Evolutionary conservation across 2,888 invertebrate genomes (phyloP), one percentile per base, ranked within the genome.

Genomic region (Bhutanitis thaidina): DNA sequence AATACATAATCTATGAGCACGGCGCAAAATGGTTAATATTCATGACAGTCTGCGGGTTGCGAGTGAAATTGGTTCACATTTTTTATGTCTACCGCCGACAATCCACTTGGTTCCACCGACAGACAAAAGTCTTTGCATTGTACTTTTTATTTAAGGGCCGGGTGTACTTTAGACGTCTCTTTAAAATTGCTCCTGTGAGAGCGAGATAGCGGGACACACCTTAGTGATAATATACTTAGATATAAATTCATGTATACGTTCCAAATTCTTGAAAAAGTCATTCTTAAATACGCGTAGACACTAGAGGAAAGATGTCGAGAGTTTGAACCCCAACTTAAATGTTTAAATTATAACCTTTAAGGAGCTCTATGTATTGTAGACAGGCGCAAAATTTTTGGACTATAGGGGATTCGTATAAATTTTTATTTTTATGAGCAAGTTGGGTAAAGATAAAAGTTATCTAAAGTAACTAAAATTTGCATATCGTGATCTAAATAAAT

Each of bases 41-140:
- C 85, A 86, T 84, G 83, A 69, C 80, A 80, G 74, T 81, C 79
- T 77, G 78, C 73, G 78, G 78, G 78, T 74, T 72, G 71, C 74
- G 73, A 80, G 77, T 78, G 79, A 75, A 82, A 85, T 84, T 84
- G 84, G 79, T 74, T 77, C 82, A 77, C 80, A 82, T 85, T 86
- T 86, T 85, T 86, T 84, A 85, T 75, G 73, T 77, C 71, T 70
- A 60, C 68, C 62, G 57, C 62, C 64, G 67, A 61, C 65, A 62
- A 64, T 64, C 61, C 59, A 52, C 52, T 53, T 44, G 53, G 58
- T 63, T 57, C 52, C 49, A 60, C 55, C 65, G 60, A 62, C 66
- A 65, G 63, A 66, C 67, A 67, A 74, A 73, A 74, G 65, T 69
- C 70, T 67, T 64, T 59, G 54, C 59, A 58, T 59, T 64, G 56